Percentiles rank a stretch among this genome's conserved stretches.
phyloP scores from a whole-genome alignment of 2,113 vertebrate species.

The Siniperca knerii region DNA sequence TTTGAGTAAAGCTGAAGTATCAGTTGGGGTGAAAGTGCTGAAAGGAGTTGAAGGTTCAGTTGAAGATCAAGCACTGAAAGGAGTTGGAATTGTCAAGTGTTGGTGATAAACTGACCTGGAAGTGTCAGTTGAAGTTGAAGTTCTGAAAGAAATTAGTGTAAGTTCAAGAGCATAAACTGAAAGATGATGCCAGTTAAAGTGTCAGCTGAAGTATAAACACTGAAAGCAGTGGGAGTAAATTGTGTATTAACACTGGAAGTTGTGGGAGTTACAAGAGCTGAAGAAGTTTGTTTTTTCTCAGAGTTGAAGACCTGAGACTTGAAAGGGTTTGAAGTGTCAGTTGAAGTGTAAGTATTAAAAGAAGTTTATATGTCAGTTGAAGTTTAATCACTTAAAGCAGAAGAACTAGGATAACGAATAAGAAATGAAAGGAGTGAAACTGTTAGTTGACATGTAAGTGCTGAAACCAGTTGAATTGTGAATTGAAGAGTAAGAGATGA shows the following conservation, averaged over 20 bases:
- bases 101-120: too few species aligned
- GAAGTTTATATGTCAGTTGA: too few species aligned
- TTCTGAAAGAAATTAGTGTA: too few species aligned
- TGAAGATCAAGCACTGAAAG: not conserved
- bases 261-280: not conserved
- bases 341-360: too few species aligned
- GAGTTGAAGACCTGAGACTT: not conserved
- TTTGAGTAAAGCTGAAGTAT: not conserved
- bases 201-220: not conserved
- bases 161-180: not conserved
- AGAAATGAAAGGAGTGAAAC: not conserved
- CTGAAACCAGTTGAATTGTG: not conserved
- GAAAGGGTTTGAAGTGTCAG: not conserved
- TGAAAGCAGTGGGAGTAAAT: not conserved
- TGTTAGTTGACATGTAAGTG: not conserved
- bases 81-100: not conserved
- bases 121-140: not conserved
- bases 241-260: not conserved
- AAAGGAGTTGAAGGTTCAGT: not conserved
- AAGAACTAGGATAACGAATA: not conserved
- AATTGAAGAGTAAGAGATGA: not conserved
- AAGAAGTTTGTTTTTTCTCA: not conserved
- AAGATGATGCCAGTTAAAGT: not conserved
- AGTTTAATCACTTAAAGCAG: not conserved
- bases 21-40: not conserved